A percentile compares a stretch with the other conserved stretches of the same genome.
Evolutionary conservation across 1,140 invertebrate genomes (phyloP).

Genomic region (Heterodera carotae): DNA sequence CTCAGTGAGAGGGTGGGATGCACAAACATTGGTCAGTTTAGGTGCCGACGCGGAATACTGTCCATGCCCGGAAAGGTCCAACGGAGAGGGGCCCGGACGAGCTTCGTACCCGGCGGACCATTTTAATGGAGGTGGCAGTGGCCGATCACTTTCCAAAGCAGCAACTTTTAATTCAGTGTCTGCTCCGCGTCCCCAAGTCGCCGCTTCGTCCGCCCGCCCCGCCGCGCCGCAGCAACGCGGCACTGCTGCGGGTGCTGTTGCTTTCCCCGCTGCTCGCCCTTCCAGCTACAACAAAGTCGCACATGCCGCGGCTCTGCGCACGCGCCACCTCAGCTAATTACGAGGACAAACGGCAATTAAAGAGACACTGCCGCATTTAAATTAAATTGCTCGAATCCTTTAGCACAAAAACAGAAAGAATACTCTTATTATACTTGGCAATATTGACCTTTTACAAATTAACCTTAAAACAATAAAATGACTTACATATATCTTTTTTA

Average conservation of each 20-base stretch:
- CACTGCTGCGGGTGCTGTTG: slow-evolving; percentile 1
- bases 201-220: neutral
- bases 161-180: neutral
- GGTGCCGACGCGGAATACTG: slow-evolving; percentile 46
- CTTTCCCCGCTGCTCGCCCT: slow-evolving; percentile 23
- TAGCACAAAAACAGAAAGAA: too few relatives aligned
- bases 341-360: too few relatives aligned
- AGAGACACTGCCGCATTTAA: too few relatives aligned
- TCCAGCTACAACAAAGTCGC: slow-evolving; percentile 42
- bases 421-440: too few relatives aligned
- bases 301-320: slow-evolving; percentile 38
- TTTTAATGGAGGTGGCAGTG: neutral
- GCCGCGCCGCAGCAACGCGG: neutral
- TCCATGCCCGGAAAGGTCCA: slow-evolving; percentile 39
- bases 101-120: slow-evolving; percentile 7
- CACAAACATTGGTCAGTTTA: neutral
- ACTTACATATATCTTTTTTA: too few relatives aligned
- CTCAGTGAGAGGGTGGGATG: neutral
- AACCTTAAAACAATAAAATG: too few relatives aligned
- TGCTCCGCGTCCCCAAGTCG: neutral
- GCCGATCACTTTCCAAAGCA: too few relatives aligned
- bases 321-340: slow-evolving; percentile 35
- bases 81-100: slow-evolving; percentile 12
- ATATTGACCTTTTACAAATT: too few relatives aligned
- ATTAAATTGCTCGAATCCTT: too few relatives aligned